Base-by-base conservation (phyloP, 2,797 vertebrate genomes). In the Spatula versicolor region DNA sequence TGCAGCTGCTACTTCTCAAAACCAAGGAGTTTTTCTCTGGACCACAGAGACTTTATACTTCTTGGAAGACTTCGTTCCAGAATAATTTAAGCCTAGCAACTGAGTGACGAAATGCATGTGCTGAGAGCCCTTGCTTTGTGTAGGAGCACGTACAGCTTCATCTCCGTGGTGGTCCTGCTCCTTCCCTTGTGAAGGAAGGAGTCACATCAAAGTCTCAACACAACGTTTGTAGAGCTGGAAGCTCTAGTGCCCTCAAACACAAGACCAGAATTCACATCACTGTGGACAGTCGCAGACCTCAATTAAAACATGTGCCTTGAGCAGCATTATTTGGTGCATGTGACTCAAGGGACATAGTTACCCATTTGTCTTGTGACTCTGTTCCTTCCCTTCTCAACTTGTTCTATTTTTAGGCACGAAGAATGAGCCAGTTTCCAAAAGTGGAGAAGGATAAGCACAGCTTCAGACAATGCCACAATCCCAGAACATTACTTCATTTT, bases 341-440 rank as follows among this genome's bases (percentile, higher is more conserved):
- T 82, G 81, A 80, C 82, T 83, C 78, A 54, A 86, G 81, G 84
- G 84, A 91, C 90, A 87, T 1, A 5, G 30, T 26, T 82, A 52
- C 50, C 95, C 91, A 73, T 86, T 83, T 76, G 91, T 26, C 85
- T 93, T 71, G 83, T 90, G 85, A 92, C 68, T 88, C 73, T 78
- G 16, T 25, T 88, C 78, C 83, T 81, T 93, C 45, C 46, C 81
- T 80, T 86, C 78, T 87, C 82, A 91, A 87, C 50, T 46, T 23
- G 60, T 43, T 90, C 88, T 96, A 93, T 96, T 96, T 94, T 96
- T 92, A 96, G 75, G 68, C 56, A 50, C 9, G 62, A 95, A 95
- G 83, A 96, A 96, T 45, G 54, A 95, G 75, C 45, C 78, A 69
- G 68, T 89, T 96, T 93, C 96, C 93, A 85, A 93, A 95, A 93